These are phyloP conservation scores for Channa argus DNA, from an alignment of 2,113 vertebrate species.

Conservation along the genomic window DNA sequence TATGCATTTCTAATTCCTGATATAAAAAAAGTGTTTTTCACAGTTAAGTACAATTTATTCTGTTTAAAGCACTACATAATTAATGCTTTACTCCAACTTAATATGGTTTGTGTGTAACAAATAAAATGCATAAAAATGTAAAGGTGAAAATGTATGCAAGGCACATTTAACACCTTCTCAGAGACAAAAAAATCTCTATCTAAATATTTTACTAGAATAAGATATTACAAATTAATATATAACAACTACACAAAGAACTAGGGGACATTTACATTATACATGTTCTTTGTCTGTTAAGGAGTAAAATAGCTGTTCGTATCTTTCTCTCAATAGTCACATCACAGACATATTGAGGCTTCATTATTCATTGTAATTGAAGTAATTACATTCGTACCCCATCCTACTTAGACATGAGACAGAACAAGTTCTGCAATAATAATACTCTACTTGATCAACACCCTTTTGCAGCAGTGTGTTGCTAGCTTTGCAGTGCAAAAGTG, in stretches of 20 bases:
- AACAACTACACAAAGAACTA: conserved; percentile 12
- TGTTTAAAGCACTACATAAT: background rate
- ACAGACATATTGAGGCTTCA: conserved; percentile 51
- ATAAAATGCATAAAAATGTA: conserved; percentile 10
- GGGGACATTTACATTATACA: conserved; percentile 27
- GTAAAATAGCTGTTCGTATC: conserved; percentile 27
- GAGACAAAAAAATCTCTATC: background rate
- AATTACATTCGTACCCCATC: conserved; percentile 36
- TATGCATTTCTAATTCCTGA: conserved; percentile 21
- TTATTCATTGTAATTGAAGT: conserved; percentile 48
- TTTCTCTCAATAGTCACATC: conserved; percentile 55
- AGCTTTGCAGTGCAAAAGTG: too few species aligned
- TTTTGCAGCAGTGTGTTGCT: background rate
- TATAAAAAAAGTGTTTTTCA: background rate
- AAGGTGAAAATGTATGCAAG: conserved; percentile 14
- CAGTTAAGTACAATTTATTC: background rate
- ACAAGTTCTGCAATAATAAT: conserved; percentile 30
- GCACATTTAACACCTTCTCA: conserved; percentile 17
- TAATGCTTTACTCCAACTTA: background rate
- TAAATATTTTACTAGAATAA: conserved; percentile 6
- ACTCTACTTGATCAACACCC: conserved; percentile 23
- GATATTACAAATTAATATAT: conserved; percentile 45
- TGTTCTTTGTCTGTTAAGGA: conserved; percentile 27
- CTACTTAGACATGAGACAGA: conserved; percentile 15
- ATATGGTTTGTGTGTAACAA: conserved; percentile 9